These are phyloP conservation scores for Notoglanidium macrostoma DNA, from an alignment of 2,797 vertebrate species.

Conservation along the genomic window DNA sequence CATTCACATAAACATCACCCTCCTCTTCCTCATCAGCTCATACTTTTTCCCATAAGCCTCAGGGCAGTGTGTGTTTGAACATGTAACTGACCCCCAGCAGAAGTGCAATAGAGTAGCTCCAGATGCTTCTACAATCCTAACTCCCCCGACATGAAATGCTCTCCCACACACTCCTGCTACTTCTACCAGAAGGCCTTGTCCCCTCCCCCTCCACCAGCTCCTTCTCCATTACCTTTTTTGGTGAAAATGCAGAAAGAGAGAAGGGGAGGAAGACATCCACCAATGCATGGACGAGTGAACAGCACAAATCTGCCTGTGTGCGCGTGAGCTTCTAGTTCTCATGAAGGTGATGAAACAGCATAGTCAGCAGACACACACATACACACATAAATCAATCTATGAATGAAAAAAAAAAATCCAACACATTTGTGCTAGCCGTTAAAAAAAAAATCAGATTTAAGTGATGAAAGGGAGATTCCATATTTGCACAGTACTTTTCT, in stretches of 20 bases:
- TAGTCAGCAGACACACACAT: slow-evolving; percentile 66
- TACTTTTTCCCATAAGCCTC: slow-evolving; percentile 58
- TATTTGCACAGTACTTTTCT: background rate
- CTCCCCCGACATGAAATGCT: slow-evolving; percentile 34
- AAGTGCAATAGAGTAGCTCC: slow-evolving; percentile 76
- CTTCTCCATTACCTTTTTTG: slow-evolving; percentile 85
- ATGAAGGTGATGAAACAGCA: slow-evolving; percentile 69
- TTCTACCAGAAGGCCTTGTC: slow-evolving; percentile 62
- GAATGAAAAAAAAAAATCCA: background rate
- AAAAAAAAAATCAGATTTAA: slow-evolving; percentile 1
- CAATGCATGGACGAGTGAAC: slow-evolving; percentile 60
- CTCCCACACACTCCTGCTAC: slow-evolving; percentile 61
- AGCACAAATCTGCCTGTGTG: slow-evolving; percentile 59
- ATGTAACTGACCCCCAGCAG: slow-evolving; percentile 65
- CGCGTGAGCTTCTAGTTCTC: slow-evolving; percentile 60
- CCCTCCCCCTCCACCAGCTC: slow-evolving; percentile 60
- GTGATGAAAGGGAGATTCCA: background rate
- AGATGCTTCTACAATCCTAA: slow-evolving; percentile 70
- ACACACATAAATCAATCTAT: slow-evolving; percentile 57
- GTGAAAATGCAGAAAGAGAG: slow-evolving; percentile 77
- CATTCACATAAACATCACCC: slow-evolving; percentile 38
- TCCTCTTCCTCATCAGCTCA: slow-evolving; percentile 56
- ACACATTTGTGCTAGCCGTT: background rate
- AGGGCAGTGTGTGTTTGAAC: slow-evolving; percentile 48
- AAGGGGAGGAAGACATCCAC: slow-evolving; percentile 69